A percentile compares a stretch with the other conserved stretches of the same genome.
phyloP scores from a whole-genome alignment of 2,113 vertebrate species.

The Notiomystis cincta region DNA sequence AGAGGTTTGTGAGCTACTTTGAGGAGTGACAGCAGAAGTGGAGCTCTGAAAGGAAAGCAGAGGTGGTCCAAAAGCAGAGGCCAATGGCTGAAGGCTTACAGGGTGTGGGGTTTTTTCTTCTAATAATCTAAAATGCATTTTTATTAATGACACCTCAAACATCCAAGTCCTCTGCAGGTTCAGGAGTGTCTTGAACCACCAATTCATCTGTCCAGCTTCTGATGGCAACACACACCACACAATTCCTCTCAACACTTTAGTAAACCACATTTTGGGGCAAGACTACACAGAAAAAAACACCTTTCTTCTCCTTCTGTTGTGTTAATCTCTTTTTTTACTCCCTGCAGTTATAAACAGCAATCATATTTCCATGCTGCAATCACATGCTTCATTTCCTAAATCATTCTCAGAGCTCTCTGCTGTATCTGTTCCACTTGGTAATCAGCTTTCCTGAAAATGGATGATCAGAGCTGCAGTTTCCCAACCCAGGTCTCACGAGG shows the following conservation, averaged over 20 bases:
- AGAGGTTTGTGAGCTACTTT: background rate
- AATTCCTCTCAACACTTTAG: background rate
- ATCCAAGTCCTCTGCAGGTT: background rate
- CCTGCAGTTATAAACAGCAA: slow-evolving; percentile 36
- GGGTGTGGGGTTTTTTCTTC: background rate
- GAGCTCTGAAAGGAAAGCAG: background rate
- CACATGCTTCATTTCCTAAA: slow-evolving; percentile 44
- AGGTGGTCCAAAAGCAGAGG: background rate
- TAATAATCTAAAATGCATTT: background rate
- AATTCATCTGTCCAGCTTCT: background rate
- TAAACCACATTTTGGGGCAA: background rate
- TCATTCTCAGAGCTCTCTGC: slow-evolving; percentile 49
- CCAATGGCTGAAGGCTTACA: background rate
- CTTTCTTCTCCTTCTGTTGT: background rate
- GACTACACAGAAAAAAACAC: background rate
- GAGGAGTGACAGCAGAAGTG: background rate
- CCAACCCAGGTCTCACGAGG: background rate
- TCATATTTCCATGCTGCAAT: slow-evolving; percentile 40
- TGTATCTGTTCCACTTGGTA: slow-evolving; percentile 43
- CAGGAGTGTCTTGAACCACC: background rate
- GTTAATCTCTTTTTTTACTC: background rate
- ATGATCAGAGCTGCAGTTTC: slow-evolving; percentile 37
- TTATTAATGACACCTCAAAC: background rate
- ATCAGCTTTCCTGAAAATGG: slow-evolving; percentile 45
- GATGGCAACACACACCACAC: background rate